Evolutionary conservation across 2,888 invertebrate genomes (phyloP), one percentile per base, ranked within the genome.

Genomic region (Cryptocheilus praepositus): DNA sequence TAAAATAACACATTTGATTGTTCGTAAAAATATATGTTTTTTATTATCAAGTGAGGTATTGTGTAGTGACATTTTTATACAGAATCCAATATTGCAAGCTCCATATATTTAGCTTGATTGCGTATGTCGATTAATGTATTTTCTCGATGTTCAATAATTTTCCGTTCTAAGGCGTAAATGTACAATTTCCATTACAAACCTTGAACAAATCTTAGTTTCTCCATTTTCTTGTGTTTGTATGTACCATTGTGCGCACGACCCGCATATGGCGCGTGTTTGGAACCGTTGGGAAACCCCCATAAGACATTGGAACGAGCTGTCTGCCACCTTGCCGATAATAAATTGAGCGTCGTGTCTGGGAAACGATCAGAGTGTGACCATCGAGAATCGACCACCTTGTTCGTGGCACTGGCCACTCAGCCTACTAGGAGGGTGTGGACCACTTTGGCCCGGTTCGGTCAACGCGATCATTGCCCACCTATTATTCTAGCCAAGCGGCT

Each of bases 191-290:
- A n/a, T n/a, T n/a, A n/a, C n/a, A n/a, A n/a, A n/a, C n/a, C n/a
- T n/a, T 45, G 45, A 45, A 16, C 45, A 15, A 45, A 45, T 3
- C 45, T 7, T 45, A 45, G 49, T 36, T 36, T 7, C 13, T 11
- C 1, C 16, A 49, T 11, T 16, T 49, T 16, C 2, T 1, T n/a
- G 13, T 18, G 49, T 16, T 18, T 16, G 15, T 64, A 67, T 79
- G 81, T 65, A 84, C 83, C 82, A 77, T 72, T 45, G 74, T 62
- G 76, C 70, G 76, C 74, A 75, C 71, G 73, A 73, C 61, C 61
- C 74, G 79, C 85, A 85, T 80, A 83, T 85, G 85, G 82, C 85
- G 81, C 70, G 77, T 74, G 76, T 70, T 71, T 72, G 59, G 58
- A 56, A 64, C 52, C 65, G 57, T 61, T 60, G 58, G 63, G 58